Base-by-base conservation (phyloP, 2,113 vertebrate genomes). In the Tragelaphus buxtoni region DNA sequence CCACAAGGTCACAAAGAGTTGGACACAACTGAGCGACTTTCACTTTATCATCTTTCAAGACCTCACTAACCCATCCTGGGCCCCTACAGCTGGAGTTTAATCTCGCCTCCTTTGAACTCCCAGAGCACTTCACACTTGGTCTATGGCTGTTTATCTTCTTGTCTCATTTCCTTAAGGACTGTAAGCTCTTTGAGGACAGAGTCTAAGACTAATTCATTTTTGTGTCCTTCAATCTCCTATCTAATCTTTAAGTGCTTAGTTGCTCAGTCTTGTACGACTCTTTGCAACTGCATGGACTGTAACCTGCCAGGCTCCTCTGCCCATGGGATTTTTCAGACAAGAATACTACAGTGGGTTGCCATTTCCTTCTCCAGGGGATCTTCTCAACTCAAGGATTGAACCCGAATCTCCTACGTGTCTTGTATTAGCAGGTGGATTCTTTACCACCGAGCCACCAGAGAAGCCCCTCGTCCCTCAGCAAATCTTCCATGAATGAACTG, bases 151-250 rank as follows among this genome's bases (percentile, higher is more conserved):
- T 87, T 35, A 28, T 30, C 35, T 39, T 28, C 3, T 69, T 79
- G 65, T 88, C 83, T 93, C 72, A 72, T 65, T 94, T 96, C 61
- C 76, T 83, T 74, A 91, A 88, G 47, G 85, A 96, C 1, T 72
- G 53, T n/a, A 93, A 74, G 65, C 72, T 84, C 32, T 91, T 96
- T 84, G 97, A 91, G 65, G 96, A 90, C 81, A 92, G 81, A 30
- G 63, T 35, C 22, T 81, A n/a, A 30, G 35, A 86, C 11, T 81
- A 51, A 90, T 20, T 56, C 69, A 42, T 45, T 65, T 69, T 81
- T 85, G 47, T 45, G 35, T 47, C 45, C 39, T 42, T 96, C 47
- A 39, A 0, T 69, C 63, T 76, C 53, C 72, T 24, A 94, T 30
- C 16, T 55, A 51, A 32, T 9, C 35, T 74, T 74, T 35, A 42